Percentiles rank a stretch among this genome's conserved stretches.
Conservation (phyloP, 2,888 invertebrate genomes). For the Aphrophora alni region DNA sequence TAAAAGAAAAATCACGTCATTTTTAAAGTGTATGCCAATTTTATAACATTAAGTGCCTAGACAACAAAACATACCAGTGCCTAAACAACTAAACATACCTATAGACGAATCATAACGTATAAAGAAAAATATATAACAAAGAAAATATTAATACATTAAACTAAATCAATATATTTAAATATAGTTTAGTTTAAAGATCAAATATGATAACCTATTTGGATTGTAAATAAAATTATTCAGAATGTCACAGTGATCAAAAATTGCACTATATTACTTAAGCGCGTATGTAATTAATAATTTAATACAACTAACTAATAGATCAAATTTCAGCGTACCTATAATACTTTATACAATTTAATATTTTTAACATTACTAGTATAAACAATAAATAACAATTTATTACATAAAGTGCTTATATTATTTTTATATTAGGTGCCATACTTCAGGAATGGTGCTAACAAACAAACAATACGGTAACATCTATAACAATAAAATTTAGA, state of each 20-base stretch:
- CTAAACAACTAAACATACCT: too few species aligned
- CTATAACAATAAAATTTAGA: neutral
- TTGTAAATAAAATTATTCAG: neutral
- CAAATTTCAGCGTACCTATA: neutral
- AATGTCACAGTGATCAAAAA: neutral
- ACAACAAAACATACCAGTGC: too few species aligned
- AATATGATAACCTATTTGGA: neutral
- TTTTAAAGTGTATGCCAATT: too few species aligned
- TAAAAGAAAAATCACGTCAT: too few species aligned
- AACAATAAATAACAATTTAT: neutral
- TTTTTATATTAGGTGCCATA: neutral
- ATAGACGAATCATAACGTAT: too few species aligned
- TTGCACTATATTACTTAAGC: neutral
- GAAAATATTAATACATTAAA: too few species aligned
- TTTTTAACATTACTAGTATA: neutral
- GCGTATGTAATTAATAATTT: neutral
- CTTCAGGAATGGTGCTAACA: neutral
- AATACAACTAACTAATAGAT: neutral
- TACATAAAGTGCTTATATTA: neutral
- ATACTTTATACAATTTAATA: constrained; percentile 3
- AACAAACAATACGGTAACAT: neutral
- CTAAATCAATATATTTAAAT: too few species aligned
- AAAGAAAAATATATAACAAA: too few species aligned
- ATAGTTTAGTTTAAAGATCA: too few species aligned
- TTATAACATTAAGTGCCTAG: too few species aligned